These are phyloP conservation scores for Sebastes aleutianus DNA, from an alignment of 2,797 vertebrate species.

Conservation along the genomic window DNA sequence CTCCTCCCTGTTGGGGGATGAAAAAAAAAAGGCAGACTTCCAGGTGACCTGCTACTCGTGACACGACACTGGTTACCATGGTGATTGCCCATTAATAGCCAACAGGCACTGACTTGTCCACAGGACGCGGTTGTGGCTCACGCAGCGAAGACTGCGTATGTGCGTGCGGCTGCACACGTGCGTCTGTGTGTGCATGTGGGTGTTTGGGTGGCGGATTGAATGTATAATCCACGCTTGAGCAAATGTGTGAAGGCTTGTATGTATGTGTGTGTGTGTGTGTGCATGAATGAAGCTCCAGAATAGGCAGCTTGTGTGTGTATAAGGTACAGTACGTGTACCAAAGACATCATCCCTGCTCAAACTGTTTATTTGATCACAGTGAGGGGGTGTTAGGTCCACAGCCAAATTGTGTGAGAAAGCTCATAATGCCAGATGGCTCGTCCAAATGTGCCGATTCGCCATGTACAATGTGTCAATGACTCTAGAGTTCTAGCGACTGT, in stretches of 20 bases:
- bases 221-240: constrained; percentile 22
- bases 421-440: constrained; percentile 72
- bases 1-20: constrained; percentile 9
- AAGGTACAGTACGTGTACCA: constrained; percentile 37
- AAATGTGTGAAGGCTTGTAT: constrained; percentile 21
- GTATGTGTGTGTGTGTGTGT: constrained; percentile 1
- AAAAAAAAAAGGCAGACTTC: constrained; percentile 57
- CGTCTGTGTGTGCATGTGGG: constrained; percentile 25
- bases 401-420: constrained; percentile 62
- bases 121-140: constrained; percentile 55
- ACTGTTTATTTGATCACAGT: constrained; percentile 52
- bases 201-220: constrained; percentile 38
- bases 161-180: constrained; percentile 12
- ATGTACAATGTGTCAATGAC: constrained; percentile 59
- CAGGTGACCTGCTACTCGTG: constrained; percentile 77
- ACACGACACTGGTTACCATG: constrained; percentile 78
- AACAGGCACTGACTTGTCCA: constrained; percentile 66
- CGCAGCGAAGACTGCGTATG: constrained; percentile 14
- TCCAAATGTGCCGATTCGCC: constrained; percentile 69
- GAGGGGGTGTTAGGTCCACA: constrained; percentile 52
- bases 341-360: constrained; percentile 33
- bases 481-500: constrained; percentile 18
- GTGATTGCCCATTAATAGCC: constrained; percentile 81
- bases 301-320: constrained; percentile 19
- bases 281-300: constrained; percentile 37